A percentile compares a stretch with the other conserved stretches of the same genome.
Evolutionary conservation across 2,888 invertebrate species (phyloP).

Genomic region (Megalurothrips usitatus): DNA sequence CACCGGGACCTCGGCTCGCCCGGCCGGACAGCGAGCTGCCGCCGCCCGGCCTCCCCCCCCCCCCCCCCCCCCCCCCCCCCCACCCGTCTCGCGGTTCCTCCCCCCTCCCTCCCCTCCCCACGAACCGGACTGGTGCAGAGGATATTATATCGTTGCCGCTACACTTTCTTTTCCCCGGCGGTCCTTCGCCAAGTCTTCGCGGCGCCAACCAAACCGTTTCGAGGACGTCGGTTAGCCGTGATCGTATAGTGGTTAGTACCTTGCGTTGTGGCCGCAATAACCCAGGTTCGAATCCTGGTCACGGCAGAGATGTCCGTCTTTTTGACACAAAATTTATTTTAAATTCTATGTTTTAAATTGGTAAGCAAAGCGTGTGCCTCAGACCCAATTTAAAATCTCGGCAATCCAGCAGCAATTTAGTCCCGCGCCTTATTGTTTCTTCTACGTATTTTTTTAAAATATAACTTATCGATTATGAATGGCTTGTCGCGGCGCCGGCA

Average conservation of each 20-base stretch:
- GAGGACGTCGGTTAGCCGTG: conserved; percentile 52
- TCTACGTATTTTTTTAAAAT: too few relatives aligned
- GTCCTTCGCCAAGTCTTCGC: background rate
- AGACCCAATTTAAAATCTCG: too few relatives aligned
- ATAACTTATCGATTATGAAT: too few relatives aligned
- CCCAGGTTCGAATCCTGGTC: conserved; percentile 73
- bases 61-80: background rate
- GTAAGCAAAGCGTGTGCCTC: too few relatives aligned
- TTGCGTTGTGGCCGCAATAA: conserved; percentile 74
- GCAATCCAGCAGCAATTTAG: too few relatives aligned
- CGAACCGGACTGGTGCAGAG: background rate
- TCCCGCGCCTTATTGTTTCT: too few relatives aligned
- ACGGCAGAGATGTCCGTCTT: conserved; percentile 49
- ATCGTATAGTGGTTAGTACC: conserved; percentile 72
- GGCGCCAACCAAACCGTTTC: background rate
- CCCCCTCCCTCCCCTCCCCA: background rate
- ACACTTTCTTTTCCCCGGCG: background rate
- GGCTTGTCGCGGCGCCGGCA: too few relatives aligned
- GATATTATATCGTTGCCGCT: background rate
- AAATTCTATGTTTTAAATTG: too few relatives aligned
- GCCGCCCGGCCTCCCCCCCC: background rate
- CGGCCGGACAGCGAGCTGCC: background rate
- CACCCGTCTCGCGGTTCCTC: background rate
- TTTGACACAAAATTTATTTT: too few relatives aligned
- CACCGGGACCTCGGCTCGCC: background rate